Conservation (phyloP, 2,113 vertebrate genomes). For the Chascanopsetta lugubris region DNA sequence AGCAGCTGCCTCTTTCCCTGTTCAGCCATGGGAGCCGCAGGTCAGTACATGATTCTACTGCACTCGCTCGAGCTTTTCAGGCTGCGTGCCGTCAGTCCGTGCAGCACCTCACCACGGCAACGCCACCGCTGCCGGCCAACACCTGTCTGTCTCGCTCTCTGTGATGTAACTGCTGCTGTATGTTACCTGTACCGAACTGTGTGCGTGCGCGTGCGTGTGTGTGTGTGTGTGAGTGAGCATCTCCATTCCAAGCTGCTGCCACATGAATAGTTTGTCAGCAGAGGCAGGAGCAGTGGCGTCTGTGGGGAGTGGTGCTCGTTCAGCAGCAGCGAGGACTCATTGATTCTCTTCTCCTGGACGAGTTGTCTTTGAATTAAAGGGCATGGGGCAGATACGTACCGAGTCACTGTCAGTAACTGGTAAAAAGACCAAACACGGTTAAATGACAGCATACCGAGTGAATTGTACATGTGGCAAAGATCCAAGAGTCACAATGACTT, state of each 20-base stretch:
- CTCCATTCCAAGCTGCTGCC: conserved; percentile 39
- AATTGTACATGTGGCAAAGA: background rate
- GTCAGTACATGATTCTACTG: conserved; percentile 78
- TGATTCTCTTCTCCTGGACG: conserved; percentile 25
- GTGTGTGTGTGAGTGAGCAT: conserved; percentile 47
- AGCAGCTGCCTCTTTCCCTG: conserved; percentile 81
- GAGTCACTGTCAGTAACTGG: background rate
- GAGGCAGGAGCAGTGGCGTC: conserved; percentile 27
- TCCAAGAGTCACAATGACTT: conserved; percentile 24
- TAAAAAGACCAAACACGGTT: conserved; percentile 9
- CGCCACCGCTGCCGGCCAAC: conserved; percentile 43
- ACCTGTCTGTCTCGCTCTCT: conserved; percentile 33
- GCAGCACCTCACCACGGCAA: conserved; percentile 38
- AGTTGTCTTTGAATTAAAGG: conserved; percentile 32
- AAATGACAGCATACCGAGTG: background rate
- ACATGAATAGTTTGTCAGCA: conserved; percentile 29
- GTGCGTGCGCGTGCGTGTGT: conserved; percentile 26
- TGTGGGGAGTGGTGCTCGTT: conserved; percentile 36
- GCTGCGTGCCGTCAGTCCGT: conserved; percentile 22
- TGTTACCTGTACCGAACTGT: conserved; percentile 40
- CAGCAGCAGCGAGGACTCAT: conserved; percentile 31
- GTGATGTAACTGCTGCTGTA: conserved; percentile 33
- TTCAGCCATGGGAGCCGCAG: conserved; percentile 84
- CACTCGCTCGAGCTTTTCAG: conserved; percentile 60
- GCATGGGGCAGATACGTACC: background rate